Evolutionary conservation across 2,113 vertebrate species (phyloP), one percentile per base, ranked within the genome.

Genomic region (Eretmodus cyanostictus): DNA sequence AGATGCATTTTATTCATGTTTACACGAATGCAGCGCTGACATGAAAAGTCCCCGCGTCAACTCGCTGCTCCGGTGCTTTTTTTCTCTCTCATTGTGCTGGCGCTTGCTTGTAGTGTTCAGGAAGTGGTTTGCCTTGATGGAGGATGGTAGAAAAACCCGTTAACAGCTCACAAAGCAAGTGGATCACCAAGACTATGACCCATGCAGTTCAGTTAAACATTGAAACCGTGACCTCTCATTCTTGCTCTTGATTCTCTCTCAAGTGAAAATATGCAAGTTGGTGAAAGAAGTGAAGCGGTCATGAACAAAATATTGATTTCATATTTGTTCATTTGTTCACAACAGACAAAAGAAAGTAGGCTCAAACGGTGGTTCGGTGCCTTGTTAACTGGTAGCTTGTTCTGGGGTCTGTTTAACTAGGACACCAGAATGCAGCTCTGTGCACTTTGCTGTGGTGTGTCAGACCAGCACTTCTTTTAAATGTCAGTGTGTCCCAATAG

Each of bases 61-160:
- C 83, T 89, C 24, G 40, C 34, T 87, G 82, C 68, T 81, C 42
- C 16, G 16, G 31, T 57, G 9, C 24, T 63, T 73, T 19, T 40
- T 61, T 1, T 31, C 24, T 38, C 63, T 85, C 42, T 89, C 55
- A 79, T 85, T 81, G 22, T 9, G 13, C 80, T 59, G 36, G 13
- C 3, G 53, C 86, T 71, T 53, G 79, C 83, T 29, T 8, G 83
- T 63, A 86, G 78, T 31, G 12, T 54, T 73, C 89, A 95, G 94
- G 93, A 94, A 94, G 94, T 5, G 93, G 95, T 94, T 93, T 88
- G 87, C 86, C 87, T 76, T 90, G 59, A 78, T 76, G 79, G 68
- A 88, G 80, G 85, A 80, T 80, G 73, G 80, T 81, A 90, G 40
- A 71, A 9, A 63, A 22, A 24, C 85, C 14, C 34, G 68, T 12